Base-by-base conservation (phyloP, 2,113 vertebrate species). In the Perca flavescens region DNA sequence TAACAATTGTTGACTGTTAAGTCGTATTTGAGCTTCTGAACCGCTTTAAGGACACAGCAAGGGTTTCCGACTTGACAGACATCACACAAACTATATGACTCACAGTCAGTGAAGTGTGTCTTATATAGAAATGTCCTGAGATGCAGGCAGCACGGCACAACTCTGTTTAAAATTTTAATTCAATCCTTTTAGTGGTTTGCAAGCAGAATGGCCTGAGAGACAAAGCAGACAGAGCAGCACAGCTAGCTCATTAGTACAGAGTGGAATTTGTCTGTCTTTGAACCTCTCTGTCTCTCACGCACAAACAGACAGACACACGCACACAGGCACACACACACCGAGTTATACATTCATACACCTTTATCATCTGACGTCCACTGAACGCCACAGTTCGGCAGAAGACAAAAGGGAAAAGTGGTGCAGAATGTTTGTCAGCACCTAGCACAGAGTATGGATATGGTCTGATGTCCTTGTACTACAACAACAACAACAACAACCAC, bases 131-230 rank as follows among this genome's bases (percentile, higher is more conserved):
- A 89, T 77, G 86, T 85, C 65, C 86, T 68, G 69, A 86, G 83
- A 87, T 86, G 86, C 80, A 75, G 83, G 62, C 77, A 74, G 83
- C 80, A 72, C 15, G 8, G 70, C 56, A 66, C 80, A 78, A 71
- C 75, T 86, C 85, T 86, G 80, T 84, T 93, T 92, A 83, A 92
- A 92, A 90, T 93, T 90, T 93, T 91, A 91, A 92, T 93, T 92
- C 88, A 91, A 92, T 92, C 91, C 91, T 94, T 93, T 93, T 92
- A 93, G 92, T 89, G 89, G 90, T 84, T 85, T 80, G 86, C 65
- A 46, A 76, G 86, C 54, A 91, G 85, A 67, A 81, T 77, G 80
- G 56, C 91, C 83, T 82, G 67, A 63, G 88, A 93, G 88, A 92
- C 87, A 83, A 80, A 88, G 88, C 84, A 83, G 79, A 40, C 57